These are phyloP conservation scores for Ctenopoma kingsleyae DNA, from an alignment of 2,797 vertebrate species.

Conservation along the genomic window DNA sequence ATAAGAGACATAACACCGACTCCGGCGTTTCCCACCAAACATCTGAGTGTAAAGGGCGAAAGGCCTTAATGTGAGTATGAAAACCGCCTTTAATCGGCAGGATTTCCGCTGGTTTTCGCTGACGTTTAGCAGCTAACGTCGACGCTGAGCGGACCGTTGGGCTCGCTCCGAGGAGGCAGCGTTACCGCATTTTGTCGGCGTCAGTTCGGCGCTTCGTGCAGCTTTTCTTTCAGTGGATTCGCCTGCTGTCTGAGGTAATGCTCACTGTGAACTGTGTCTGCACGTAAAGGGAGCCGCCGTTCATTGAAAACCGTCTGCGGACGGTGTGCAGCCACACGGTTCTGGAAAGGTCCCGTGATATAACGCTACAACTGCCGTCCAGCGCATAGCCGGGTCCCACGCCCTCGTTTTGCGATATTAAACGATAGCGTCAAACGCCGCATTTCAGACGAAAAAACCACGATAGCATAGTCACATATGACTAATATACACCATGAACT, in stretches of 20 bases:
- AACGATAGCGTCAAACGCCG: not conserved
- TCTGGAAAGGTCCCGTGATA: constrained; percentile 35
- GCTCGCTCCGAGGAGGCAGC: constrained; percentile 1
- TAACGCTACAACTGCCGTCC: not conserved
- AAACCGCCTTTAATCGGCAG: accelerated
- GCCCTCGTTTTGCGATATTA: not conserved
- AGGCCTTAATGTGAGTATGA: constrained; percentile 49
- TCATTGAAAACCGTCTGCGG: not conserved
- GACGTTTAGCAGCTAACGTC: constrained; percentile 17
- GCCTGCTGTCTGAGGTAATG: accelerated
- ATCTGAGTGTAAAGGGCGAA: not conserved
- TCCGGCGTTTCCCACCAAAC: not conserved
- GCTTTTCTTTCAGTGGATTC: accelerated
- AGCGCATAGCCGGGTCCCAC: constrained; percentile 60
- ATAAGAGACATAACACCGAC: not conserved
- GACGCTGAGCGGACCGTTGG: constrained; percentile 16
- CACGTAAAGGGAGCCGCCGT: accelerated
- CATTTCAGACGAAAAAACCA: accelerated
- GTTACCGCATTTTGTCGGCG: not conserved
- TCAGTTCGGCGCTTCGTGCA: accelerated
- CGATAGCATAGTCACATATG: accelerated
- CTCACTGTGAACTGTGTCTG: accelerated
- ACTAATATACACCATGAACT: accelerated
- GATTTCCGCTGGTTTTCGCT: not conserved
- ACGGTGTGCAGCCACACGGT: not conserved